Conservation (phyloP, 2,797 vertebrate genomes). For the Propithecus perrieri region DNA sequence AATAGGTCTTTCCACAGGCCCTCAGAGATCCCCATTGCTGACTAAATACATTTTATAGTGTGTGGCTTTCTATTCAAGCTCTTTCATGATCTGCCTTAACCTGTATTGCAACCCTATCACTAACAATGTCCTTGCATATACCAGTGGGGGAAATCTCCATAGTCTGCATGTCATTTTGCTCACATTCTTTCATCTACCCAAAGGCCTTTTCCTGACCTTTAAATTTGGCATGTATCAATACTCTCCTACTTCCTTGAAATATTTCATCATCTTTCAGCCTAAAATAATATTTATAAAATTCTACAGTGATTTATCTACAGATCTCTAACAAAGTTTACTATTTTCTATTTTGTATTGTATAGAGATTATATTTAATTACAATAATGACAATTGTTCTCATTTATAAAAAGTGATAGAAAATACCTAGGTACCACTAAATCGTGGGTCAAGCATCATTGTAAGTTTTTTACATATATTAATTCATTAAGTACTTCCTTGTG, state of each 20-base stretch:
- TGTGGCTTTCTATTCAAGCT: neutral
- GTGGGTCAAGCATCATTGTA: neutral
- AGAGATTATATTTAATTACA: neutral
- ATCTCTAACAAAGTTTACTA: neutral
- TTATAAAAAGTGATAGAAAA: neutral
- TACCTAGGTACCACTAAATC: neutral
- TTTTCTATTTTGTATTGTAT: neutral
- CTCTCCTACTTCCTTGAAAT: neutral
- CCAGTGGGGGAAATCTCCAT: neutral
- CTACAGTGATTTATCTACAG: neutral
- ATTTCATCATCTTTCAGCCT: neutral
- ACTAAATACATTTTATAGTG: neutral
- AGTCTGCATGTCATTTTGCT: neutral
- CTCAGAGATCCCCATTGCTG: neutral
- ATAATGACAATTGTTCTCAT: neutral
- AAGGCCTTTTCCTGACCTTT: neutral
- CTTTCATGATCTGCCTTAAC: neutral
- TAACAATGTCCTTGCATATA: neutral
- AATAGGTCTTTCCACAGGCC: neutral
- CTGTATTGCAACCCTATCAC: neutral
- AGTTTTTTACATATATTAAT: neutral
- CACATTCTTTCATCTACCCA: neutral
- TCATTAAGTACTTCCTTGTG: neutral
- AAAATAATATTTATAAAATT: neutral
- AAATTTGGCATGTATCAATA: neutral